Evolutionary conservation across 2,888 invertebrate species (phyloP).

Genomic region (Criorhina ranunculi): DNA sequence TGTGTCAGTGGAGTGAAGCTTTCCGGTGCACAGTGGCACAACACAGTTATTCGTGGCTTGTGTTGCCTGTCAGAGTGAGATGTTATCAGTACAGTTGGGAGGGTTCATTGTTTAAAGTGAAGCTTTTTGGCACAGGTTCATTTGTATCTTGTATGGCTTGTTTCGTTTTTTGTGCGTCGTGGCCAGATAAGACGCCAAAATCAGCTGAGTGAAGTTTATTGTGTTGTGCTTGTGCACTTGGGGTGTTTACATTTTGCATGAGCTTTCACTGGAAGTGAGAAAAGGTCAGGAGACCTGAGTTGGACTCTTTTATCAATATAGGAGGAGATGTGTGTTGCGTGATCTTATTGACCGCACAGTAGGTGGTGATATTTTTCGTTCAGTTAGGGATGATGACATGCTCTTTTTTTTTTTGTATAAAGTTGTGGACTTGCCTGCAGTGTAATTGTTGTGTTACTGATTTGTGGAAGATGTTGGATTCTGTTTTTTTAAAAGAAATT

Average conservation of each 20-base stretch:
- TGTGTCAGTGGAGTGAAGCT: slow-evolving; percentile 74
- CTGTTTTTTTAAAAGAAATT: too few relatives aligned
- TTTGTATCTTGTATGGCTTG: slow-evolving; percentile 3
- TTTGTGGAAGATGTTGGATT: too few relatives aligned
- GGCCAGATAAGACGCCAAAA: slow-evolving; percentile 42
- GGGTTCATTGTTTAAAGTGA: slow-evolving; percentile 16
- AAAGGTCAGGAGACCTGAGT: neutral
- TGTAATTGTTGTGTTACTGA: too few relatives aligned
- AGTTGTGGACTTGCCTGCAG: too few relatives aligned
- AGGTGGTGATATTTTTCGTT: neutral
- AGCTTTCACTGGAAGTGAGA: neutral
- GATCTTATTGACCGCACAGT: neutral
- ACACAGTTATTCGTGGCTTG: slow-evolving; percentile 30
- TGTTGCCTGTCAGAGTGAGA: neutral
- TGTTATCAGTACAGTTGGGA: neutral
- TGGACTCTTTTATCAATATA: slow-evolving; percentile 5
- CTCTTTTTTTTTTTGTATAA: too few relatives aligned
- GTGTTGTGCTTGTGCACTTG: slow-evolving; percentile 6
- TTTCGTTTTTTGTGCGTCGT: slow-evolving; percentile 32
- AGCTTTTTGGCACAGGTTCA: slow-evolving; percentile 39
- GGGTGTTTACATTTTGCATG: slow-evolving; percentile 45
- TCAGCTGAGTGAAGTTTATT: slow-evolving; percentile 38
- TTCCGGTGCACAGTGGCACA: slow-evolving; percentile 45
- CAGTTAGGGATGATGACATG: too few relatives aligned
- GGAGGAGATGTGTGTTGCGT: neutral